Conservation (phyloP, 2,888 invertebrate genomes). For the Hybos culiciformis region DNA sequence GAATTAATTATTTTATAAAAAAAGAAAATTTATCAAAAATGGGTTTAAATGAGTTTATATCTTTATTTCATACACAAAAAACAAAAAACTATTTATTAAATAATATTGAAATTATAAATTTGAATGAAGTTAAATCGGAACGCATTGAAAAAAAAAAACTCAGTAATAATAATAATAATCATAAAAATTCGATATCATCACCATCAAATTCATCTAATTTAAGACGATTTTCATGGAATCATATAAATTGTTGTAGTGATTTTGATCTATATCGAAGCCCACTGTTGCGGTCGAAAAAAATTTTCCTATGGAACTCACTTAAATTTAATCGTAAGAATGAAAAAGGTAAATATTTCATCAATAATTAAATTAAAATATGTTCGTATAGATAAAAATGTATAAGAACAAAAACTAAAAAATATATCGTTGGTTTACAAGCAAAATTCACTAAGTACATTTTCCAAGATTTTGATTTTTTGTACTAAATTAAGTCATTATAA, state of each 20-base stretch:
- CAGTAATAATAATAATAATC: not conserved
- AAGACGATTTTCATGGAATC: slow-evolving; percentile 2
- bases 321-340: slow-evolving; percentile 19
- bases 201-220: too few species aligned
- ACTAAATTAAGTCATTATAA: too few species aligned
- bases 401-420: too few species aligned
- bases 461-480: too few species aligned
- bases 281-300: slow-evolving; percentile 24
- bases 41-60: slow-evolving; percentile 35
- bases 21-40: slow-evolving; percentile 17
- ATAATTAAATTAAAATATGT: not conserved
- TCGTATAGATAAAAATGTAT: too few species aligned
- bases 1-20: not conserved
- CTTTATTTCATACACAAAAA: slow-evolving; percentile 32
- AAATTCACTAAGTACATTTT: not conserved
- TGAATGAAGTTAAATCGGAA: not conserved
- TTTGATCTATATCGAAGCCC: slow-evolving; percentile 27
- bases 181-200: not conserved
- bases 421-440: not conserved
- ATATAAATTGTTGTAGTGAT: slow-evolving; percentile 21
- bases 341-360: slow-evolving; percentile 25
- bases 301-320: slow-evolving; percentile 34
- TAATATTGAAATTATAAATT: not conserved
- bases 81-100: slow-evolving; percentile 18
- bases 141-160: not conserved